Evolutionary conservation across 2,888 invertebrate species (phyloP).

Genomic region (Cryptus armator): DNA sequence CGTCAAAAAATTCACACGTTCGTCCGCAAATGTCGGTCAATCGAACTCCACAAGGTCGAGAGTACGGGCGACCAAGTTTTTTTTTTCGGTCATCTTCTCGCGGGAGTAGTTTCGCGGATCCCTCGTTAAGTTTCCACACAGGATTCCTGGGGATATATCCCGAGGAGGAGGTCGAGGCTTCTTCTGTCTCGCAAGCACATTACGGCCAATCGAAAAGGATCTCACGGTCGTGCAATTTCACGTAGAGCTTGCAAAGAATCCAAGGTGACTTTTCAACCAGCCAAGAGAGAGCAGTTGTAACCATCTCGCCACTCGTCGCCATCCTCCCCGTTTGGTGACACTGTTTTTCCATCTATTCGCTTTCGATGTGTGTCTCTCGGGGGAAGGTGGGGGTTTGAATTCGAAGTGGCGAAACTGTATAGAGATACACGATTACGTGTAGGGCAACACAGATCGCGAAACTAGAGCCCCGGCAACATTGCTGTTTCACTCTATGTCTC

Average conservation of each 20-base stretch:
- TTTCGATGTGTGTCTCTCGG: neutral
- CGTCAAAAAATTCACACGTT: neutral
- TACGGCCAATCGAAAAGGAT: slow-evolving; percentile 30
- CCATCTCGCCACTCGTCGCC: neutral
- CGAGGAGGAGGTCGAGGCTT: slow-evolving; percentile 18
- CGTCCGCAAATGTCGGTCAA: neutral
- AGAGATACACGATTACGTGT: slow-evolving; percentile 7
- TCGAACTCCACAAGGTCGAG: neutral
- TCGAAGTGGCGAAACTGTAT: neutral
- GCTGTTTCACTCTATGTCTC: neutral
- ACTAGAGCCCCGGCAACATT: neutral
- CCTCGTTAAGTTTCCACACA: neutral
- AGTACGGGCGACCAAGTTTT: neutral
- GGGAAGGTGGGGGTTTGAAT: neutral
- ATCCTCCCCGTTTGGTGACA: neutral
- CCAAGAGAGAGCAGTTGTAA: neutral
- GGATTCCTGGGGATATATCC: neutral
- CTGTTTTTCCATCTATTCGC: neutral
- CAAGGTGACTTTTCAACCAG: slow-evolving; percentile 34
- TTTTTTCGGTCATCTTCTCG: neutral
- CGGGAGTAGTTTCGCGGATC: neutral
- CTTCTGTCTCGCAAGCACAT: slow-evolving; percentile 18
- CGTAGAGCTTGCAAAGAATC: slow-evolving; percentile 17
- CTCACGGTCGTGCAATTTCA: slow-evolving; percentile 38
- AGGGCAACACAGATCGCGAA: slow-evolving; percentile 2